phyloP scores from a whole-genome alignment of 2,797 vertebrate species.

The Rhinogobio ventralis region DNA sequence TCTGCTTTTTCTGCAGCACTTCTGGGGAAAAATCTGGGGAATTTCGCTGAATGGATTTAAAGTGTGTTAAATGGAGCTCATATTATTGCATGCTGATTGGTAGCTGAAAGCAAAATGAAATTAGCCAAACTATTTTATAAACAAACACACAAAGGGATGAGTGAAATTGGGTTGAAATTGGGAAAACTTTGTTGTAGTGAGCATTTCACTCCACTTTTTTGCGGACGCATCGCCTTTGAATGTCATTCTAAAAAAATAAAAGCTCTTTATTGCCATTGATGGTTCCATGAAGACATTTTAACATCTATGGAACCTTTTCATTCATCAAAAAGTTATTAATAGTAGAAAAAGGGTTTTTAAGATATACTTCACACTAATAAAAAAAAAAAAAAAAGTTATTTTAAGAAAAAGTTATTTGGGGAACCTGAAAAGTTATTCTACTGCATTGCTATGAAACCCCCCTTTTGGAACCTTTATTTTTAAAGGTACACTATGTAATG shows the following conservation, averaged over 20 bases:
- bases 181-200: neutral
- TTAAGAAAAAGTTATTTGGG: neutral
- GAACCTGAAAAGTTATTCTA: neutral
- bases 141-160: neutral
- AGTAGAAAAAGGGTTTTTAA: neutral
- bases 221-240: neutral
- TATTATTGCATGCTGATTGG: constrained; percentile 7
- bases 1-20: neutral
- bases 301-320: neutral
- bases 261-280: neutral
- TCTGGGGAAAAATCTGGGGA: constrained; percentile 2
- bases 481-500: no score
- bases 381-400: neutral
- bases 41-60: constrained; percentile 19
- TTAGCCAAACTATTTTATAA: constrained; percentile 9
- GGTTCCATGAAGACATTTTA: neutral
- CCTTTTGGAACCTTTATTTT: no score
- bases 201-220: neutral
- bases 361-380: neutral
- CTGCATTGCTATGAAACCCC: no score
- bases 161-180: no score
- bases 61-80: constrained; percentile 22
- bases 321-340: no score
- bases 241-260: neutral
- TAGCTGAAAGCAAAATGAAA: constrained; percentile 15